A percentile compares a stretch with the other conserved stretches of the same genome.
These are phyloP conservation scores for Chelidonichthys spinosus DNA, from an alignment of 2,797 vertebrate species.

Conservation along the genomic window DNA sequence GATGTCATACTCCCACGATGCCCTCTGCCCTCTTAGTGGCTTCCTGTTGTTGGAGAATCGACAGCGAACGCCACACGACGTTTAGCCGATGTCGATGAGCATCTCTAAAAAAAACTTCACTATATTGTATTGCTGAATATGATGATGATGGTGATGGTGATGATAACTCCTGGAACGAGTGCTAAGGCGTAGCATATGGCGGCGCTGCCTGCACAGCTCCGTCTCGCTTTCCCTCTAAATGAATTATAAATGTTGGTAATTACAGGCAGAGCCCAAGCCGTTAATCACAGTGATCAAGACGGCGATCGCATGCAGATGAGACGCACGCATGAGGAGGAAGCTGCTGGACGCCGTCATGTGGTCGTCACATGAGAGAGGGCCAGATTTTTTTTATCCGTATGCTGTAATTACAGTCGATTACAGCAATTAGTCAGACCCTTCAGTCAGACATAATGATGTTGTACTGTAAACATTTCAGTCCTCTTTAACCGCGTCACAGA, in stretches of 20 bases:
- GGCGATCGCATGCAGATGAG: conserved; percentile 33
- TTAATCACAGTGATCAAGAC: conserved; percentile 49
- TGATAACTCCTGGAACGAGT: conserved; percentile 27
- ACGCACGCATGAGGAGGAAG: conserved; percentile 3
- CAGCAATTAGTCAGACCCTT: conserved; percentile 14
- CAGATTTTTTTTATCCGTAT: neutral
- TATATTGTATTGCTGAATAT: too few species aligned
- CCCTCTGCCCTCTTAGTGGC: too few species aligned
- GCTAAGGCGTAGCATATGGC: conserved; percentile 30
- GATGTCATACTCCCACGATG: too few species aligned
- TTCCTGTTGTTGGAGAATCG: too few species aligned
- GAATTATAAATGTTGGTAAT: conserved; percentile 70
- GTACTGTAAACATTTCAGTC: neutral
- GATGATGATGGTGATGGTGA: too few species aligned
- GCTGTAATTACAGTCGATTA: conserved; percentile 27
- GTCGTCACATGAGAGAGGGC: conserved; percentile 39
- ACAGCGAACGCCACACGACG: too few species aligned
- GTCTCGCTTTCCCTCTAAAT: conserved; percentile 68
- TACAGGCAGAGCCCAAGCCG: conserved; percentile 58
- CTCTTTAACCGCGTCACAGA: neutral
- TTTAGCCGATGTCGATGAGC: too few species aligned
- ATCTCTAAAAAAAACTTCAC: too few species aligned
- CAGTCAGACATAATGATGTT: neutral
- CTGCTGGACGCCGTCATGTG: conserved; percentile 34
- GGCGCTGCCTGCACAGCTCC: conserved; percentile 26